These are phyloP conservation scores for Indicator indicator DNA, from an alignment of 2,113 vertebrate species.

Conservation along the genomic window DNA sequence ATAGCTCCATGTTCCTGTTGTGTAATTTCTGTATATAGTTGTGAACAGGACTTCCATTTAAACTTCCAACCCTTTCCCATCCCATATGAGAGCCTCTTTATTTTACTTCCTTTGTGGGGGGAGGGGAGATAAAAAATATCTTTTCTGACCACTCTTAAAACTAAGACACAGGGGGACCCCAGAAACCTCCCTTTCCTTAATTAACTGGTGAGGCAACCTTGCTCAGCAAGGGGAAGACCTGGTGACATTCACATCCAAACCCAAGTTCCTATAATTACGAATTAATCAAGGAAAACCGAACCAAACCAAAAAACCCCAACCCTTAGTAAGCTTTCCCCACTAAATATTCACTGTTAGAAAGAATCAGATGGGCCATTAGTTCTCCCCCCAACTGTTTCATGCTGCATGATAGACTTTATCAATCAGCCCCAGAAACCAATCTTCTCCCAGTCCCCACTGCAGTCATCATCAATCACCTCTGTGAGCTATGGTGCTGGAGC, in stretches of 20 bases:
- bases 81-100: no score
- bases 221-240: neutral
- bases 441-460: constrained; percentile 9
- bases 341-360: neutral
- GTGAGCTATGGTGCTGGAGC: neutral
- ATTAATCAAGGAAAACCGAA: neutral
- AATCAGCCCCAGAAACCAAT: constrained; percentile 49
- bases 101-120: no score
- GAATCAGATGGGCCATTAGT: neutral
- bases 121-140: no score
- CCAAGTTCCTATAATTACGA: neutral
- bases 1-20: no score
- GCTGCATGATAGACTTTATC: constrained; percentile 59
- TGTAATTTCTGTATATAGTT: no score
- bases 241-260: neutral
- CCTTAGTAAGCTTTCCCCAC: neutral
- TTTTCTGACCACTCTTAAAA: no score
- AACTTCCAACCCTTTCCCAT: no score
- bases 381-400: constrained; percentile 35
- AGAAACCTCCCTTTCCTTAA: no score
- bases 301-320: no score
- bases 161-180: no score
- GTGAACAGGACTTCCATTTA: no score
- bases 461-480: constrained; percentile 25
- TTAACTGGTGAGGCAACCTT: no score